Conservation (phyloP, 1,140 invertebrate species). For the Sycobia sp. region DNA sequence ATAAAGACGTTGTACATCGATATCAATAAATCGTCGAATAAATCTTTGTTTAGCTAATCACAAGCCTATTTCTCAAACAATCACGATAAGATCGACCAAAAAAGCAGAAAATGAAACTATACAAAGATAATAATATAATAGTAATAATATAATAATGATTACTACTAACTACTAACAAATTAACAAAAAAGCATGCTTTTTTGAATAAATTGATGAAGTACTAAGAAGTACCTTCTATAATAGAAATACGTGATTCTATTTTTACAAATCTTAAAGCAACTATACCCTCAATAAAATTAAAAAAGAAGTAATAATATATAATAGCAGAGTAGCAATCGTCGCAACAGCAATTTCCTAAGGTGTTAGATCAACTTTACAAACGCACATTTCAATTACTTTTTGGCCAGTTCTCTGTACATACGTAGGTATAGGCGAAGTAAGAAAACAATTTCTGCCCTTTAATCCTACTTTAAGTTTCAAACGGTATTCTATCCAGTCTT, state of each 20-base stretch:
- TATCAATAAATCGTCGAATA: slow-evolving; percentile 10
- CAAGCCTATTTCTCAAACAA: slow-evolving; percentile 15
- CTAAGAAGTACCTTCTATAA: slow-evolving; percentile 23
- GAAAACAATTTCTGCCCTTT: too few relatives aligned
- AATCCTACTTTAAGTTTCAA: slow-evolving; percentile 19
- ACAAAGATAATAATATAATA: slow-evolving; percentile 12
- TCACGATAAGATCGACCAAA: slow-evolving; percentile 28
- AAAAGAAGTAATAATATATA: slow-evolving; percentile 19
- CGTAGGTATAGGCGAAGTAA: slow-evolving; percentile 13
- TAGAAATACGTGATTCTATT: slow-evolving; percentile 25
- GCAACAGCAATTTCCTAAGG: background rate
- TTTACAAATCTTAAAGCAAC: slow-evolving; percentile 29
- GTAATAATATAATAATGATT: slow-evolving; percentile 25
- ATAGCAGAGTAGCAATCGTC: background rate
- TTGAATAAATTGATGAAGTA: slow-evolving; percentile 20
- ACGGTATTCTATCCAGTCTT: slow-evolving; percentile 26
- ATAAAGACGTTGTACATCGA: background rate
- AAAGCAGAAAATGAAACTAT: slow-evolving; percentile 20
- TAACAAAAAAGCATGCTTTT: slow-evolving; percentile 30
- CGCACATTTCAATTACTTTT: background rate
- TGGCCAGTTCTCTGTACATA: background rate
- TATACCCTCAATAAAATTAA: slow-evolving; percentile 29
- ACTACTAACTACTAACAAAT: slow-evolving; percentile 31
- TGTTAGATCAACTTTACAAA: slow-evolving; percentile 14
- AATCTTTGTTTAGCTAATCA: slow-evolving; percentile 4